phyloP scores from a whole-genome alignment of 2,888 invertebrate species.

The Aspidiotus rigidus region DNA sequence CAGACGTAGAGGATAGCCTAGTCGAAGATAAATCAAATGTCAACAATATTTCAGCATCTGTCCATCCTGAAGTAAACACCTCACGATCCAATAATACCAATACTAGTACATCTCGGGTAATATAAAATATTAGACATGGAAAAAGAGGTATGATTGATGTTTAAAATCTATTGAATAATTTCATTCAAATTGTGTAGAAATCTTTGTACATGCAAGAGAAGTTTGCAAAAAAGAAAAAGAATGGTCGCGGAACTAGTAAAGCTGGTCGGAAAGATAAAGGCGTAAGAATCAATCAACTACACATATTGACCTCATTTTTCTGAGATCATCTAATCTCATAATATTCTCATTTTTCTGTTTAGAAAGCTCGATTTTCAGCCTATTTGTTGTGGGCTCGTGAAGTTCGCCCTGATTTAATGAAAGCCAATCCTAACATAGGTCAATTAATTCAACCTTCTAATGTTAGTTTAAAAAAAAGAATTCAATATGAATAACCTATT shows the following conservation, averaged over 20 bases:
- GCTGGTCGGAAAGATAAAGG: slow-evolving; percentile 71
- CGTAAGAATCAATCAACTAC: slow-evolving; percentile 42
- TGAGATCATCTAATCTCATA: not conserved
- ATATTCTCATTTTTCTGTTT: not conserved
- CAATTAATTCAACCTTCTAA: slow-evolving; percentile 38
- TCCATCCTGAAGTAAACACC: slow-evolving; percentile 5
- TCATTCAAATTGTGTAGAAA: slow-evolving; percentile 38
- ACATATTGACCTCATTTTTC: no score
- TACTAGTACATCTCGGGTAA: not conserved
- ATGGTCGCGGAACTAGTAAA: slow-evolving; percentile 58
- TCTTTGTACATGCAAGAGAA: slow-evolving; percentile 69
- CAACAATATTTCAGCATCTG: slow-evolving; percentile 43
- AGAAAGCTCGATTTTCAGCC: slow-evolving; percentile 57
- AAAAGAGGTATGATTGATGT: not conserved
- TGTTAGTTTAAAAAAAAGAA: no score
- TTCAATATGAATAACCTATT: no score
- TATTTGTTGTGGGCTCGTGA: slow-evolving; percentile 88
- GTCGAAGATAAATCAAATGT: slow-evolving; percentile 42
- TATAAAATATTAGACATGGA: not conserved
- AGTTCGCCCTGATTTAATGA: slow-evolving; percentile 61
- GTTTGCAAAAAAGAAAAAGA: slow-evolving; percentile 61
- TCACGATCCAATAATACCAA: not conserved
- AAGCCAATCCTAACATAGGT: slow-evolving; percentile 65
- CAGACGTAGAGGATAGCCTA: slow-evolving; percentile 42
- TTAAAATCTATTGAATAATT: slow-evolving; percentile 1